phyloP scores from a whole-genome alignment of 2,797 vertebrate species.

The Gymnothorax reevesii region DNA sequence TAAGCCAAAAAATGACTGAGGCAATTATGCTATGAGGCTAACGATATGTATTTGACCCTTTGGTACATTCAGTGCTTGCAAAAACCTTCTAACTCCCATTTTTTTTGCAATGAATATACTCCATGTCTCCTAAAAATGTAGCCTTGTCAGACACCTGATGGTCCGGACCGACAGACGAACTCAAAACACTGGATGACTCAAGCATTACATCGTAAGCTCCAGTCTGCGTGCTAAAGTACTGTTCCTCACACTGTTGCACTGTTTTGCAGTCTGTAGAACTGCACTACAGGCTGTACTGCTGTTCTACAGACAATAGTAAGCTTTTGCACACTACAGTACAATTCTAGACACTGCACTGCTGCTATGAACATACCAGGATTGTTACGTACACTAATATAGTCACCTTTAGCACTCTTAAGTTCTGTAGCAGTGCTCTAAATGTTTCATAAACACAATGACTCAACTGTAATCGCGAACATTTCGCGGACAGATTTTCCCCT shows the following conservation, averaged over 20 bases:
- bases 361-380: no score
- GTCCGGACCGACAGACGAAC: not conserved
- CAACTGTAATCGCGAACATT: no score
- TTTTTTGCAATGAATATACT: not conserved
- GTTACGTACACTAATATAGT: no score
- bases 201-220: not conserved
- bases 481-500: not conserved
- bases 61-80: not conserved
- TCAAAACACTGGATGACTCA: not conserved
- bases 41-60: not conserved
- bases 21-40: no score
- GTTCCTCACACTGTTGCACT: no score
- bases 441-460: not conserved
- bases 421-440: not conserved
- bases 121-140: not conserved
- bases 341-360: no score
- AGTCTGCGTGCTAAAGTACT: not conserved
- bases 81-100: not conserved
- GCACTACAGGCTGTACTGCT: no score
- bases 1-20: no score
- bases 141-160: not conserved
- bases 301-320: not conserved
- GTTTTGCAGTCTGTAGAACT: no score
- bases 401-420: no score
- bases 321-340: no score